Conservation (phyloP, 2,797 vertebrate genomes). For the Tarsius wallacei region DNA sequence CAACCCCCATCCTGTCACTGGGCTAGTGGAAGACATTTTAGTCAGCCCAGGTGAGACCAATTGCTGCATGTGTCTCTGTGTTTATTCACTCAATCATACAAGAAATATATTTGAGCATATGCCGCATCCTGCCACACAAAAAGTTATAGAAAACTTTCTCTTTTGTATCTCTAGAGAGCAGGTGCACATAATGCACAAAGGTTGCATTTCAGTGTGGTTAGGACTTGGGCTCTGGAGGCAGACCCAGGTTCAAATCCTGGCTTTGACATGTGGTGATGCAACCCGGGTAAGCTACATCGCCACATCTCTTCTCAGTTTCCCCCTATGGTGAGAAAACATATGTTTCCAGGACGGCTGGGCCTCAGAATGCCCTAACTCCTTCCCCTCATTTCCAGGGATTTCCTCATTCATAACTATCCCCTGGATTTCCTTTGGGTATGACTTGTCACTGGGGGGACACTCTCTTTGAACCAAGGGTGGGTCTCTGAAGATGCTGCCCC, state of each 20-base stretch:
- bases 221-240: background rate
- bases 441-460: background rate
- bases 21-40: no score
- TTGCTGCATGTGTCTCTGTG: no score
- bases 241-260: background rate
- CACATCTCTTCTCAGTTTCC: background rate
- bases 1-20: no score
- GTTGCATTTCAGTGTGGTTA: background rate
- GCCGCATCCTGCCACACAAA: no score
- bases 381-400: background rate
- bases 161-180: background rate
- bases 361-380: background rate
- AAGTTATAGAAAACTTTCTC: no score
- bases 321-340: background rate
- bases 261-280: background rate
- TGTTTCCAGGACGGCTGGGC: background rate
- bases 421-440: background rate
- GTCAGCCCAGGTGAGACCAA: no score
- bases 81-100: no score
- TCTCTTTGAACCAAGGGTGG: no score
- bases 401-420: no score
- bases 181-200: rapidly evolving
- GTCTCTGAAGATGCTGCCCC: background rate
- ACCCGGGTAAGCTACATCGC: background rate
- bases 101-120: no score